Percentiles rank a stretch among this genome's conserved stretches.
phyloP scores from a whole-genome alignment of 1,140 invertebrate genomes.

The Zaprionus lachaisei region DNA sequence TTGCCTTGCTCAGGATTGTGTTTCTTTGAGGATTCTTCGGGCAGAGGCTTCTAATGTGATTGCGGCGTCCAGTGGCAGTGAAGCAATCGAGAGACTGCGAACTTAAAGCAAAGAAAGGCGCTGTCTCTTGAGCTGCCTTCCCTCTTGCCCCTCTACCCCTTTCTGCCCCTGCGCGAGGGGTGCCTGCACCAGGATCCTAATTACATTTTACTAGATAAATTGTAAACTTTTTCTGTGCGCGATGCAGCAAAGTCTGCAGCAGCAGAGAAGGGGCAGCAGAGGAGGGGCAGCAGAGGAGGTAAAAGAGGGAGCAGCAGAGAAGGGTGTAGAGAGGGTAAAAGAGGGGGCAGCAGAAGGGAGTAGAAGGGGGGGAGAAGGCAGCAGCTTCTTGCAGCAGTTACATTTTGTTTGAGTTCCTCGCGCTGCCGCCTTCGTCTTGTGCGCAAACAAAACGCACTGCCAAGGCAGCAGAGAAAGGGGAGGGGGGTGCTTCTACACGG shows the following conservation, averaged over 20 bases:
- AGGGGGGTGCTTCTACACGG: neutral
- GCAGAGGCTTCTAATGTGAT: slow-evolving; percentile 31
- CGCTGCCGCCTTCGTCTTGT: slow-evolving; percentile 67
- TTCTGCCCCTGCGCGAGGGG: neutral
- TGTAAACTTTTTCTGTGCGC: slow-evolving; percentile 82
- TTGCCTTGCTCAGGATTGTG: neutral
- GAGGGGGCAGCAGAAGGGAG: neutral
- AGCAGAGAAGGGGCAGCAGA: too few relatives aligned
- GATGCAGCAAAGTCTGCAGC: slow-evolving; percentile 38
- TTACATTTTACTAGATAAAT: slow-evolving; percentile 84
- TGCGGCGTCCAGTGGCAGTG: slow-evolving; percentile 18
- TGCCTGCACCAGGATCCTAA: slow-evolving; percentile 79
- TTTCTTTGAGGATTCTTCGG: neutral
- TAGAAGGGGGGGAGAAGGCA: too few relatives aligned
- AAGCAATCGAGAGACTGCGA: neutral
- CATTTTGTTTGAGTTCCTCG: slow-evolving; percentile 80
- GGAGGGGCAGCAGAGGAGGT: too few relatives aligned
- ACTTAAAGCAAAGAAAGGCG: slow-evolving; percentile 43
- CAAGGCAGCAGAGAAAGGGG: neutral
- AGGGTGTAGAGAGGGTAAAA: too few relatives aligned
- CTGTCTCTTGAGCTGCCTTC: neutral
- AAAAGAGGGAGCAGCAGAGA: neutral
- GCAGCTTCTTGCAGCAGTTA: slow-evolving; percentile 77
- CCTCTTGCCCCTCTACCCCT: too few relatives aligned
- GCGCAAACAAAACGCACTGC: slow-evolving; percentile 62